Evolutionary conservation across 2,888 invertebrate species (phyloP), one percentile per base, ranked within the genome.

Genomic region (Dicranocentrus wangi): DNA sequence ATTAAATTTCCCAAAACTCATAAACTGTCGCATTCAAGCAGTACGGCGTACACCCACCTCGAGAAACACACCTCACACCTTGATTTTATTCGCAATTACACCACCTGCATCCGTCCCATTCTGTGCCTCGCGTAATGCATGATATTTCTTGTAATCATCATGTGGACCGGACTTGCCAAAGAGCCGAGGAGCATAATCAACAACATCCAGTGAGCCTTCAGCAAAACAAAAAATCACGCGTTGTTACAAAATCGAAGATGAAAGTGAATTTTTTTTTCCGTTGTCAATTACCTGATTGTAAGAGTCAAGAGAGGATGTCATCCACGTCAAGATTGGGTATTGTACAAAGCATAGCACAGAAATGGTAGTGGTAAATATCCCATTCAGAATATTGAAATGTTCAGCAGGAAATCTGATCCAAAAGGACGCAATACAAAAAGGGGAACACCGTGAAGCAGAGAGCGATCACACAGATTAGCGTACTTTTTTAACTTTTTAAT

Each of bases 361-460:
- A 0, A 87, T 86, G 0, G 86, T 69, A 1, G 88, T 88, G n/a
- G 87, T 87, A 82, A 87, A 87, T n/a, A 88, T 87, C 2, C 88
- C 88, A 72, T 87, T 84, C 25, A 88, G 81, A 0, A 87, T 83
- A 78, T 88, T 88, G 75, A 88, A 88, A 65, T 88, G 87, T 17
- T 85, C 82, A 1, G 85, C 87, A 21, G 87, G 87, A 82, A 88
- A 88, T 76, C 88, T 88, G 71, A 7, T 32, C 32, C 32, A 10
- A 3, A 32, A 32, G 32, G 10, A 32, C n/a, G n/a, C n/a, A n/a
- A n/a, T n/a, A 8, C 61, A 65, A 53, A 39, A 10, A 63, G 25
- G 21, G 23, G 15, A 58, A 23, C 43, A 39, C 7, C 7, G 39
- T 7, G 13, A 39, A 7, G 7, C 39, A 39, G 8, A 39, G 13